These are phyloP conservation scores for Aix galericulata DNA, from an alignment of 2,113 vertebrate species.

Conservation along the genomic window DNA sequence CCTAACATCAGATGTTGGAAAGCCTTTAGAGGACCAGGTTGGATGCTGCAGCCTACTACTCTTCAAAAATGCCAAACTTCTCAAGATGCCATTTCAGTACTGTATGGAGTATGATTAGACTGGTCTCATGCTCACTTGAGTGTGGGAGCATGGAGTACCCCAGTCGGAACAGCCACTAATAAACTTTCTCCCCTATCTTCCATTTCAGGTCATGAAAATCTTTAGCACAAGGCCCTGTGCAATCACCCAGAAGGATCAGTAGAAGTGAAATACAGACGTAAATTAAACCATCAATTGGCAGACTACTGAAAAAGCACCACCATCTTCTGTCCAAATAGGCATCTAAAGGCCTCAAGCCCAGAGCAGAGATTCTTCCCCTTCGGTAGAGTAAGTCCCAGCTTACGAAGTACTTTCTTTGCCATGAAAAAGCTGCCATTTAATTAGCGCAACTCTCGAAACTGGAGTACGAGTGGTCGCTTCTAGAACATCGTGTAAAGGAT, in stretches of 20 bases:
- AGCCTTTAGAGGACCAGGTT: background rate
- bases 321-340: background rate
- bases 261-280: background rate
- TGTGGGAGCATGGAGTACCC: background rate
- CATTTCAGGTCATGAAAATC: background rate
- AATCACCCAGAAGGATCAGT: background rate
- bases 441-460: background rate
- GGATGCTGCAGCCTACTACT: background rate
- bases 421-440: constrained; percentile 21
- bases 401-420: background rate
- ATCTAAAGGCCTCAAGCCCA: background rate
- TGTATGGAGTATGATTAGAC: background rate
- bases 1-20: background rate
- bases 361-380: background rate
- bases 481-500: constrained; percentile 18
- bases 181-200: background rate
- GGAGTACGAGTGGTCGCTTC: background rate
- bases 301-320: background rate
- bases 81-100: background rate
- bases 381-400: background rate
- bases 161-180: background rate
- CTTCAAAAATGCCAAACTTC: background rate
- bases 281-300: background rate
- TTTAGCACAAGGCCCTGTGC: background rate
- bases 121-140: background rate